phyloP scores from a whole-genome alignment of 2,113 vertebrate genomes.

The Syngnathoides biaculeatus region DNA sequence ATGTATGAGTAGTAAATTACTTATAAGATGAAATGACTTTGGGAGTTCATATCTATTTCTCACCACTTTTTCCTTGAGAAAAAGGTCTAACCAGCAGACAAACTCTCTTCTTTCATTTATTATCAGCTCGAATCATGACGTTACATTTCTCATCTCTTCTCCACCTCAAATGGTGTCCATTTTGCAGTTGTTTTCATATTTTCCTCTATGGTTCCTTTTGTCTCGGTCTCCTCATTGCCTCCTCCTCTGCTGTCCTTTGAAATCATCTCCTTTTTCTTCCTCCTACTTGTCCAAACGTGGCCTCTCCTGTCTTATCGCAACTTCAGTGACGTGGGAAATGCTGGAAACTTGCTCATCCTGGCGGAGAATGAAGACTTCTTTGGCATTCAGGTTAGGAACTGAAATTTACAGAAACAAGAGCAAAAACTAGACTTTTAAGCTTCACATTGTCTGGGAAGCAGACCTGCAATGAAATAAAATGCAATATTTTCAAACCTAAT shows the following conservation, averaged over 20 bases:
- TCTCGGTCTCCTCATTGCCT: neutral
- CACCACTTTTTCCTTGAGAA: too few relatives aligned
- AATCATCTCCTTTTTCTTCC: neutral
- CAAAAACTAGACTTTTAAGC: neutral
- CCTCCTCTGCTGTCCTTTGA: neutral
- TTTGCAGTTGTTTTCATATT: neutral
- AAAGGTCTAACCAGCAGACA: too few relatives aligned
- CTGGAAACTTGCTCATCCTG: slow-evolving; percentile 86
- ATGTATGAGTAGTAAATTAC: too few relatives aligned
- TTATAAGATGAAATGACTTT: too few relatives aligned
- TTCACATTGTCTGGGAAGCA: neutral
- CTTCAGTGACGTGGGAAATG: slow-evolving; percentile 85
- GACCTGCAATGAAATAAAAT: neutral
- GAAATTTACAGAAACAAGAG: neutral
- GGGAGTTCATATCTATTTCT: too few relatives aligned
- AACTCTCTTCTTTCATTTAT: slow-evolving; percentile 1
- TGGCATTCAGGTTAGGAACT: slow-evolving; percentile 86
- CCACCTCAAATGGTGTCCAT: neutral
- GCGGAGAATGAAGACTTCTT: slow-evolving; percentile 90
- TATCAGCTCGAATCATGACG: slow-evolving; percentile 9
- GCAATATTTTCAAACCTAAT: neutral
- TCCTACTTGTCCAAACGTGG: slow-evolving; percentile 7
- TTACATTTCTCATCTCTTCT: neutral
- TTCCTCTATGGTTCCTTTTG: slow-evolving; percentile 13
- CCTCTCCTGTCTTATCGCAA: slow-evolving; percentile 87